Percentiles rank a stretch among this genome's conserved stretches.
phyloP scores from a whole-genome alignment of 30 jellyfish, hydroid and myxozoan genomes.

The Clytia hemisphaerica region DNA sequence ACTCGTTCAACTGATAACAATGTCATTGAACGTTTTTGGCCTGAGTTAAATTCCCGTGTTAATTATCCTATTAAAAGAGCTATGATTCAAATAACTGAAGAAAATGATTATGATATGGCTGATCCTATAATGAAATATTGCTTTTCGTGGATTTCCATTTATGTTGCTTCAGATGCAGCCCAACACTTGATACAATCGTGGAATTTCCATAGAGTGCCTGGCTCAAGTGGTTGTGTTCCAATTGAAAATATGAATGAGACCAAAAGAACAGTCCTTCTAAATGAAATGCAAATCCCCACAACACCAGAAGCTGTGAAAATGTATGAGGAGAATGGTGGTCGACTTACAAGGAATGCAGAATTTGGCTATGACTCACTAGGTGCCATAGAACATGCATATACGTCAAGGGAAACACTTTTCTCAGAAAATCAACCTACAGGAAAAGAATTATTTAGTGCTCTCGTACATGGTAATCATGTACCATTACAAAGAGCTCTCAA shows the following conservation, averaged over 20 bases:
- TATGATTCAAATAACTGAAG: not conserved
- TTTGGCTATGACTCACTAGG: conserved; percentile 4
- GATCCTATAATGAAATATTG: conserved; percentile 5
- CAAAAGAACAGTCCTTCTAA: not conserved
- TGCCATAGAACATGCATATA: not conserved
- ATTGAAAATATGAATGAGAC: conserved; percentile 9
- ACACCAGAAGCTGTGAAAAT: conserved; percentile 7
- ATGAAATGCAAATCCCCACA: not conserved
- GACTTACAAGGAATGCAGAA: not conserved
- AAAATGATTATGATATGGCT: not conserved
- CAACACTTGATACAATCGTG: not conserved
- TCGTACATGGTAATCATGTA: not conserved
- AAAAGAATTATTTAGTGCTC: not conserved
- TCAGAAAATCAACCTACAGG: conserved; percentile 4
- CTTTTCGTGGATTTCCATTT: conserved; percentile 2
- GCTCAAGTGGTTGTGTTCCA: conserved; percentile 4
- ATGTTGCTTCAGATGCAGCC: conserved; percentile 2
- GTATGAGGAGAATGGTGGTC: conserved; percentile 3
- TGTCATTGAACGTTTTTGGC: not conserved
- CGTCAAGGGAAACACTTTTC: not conserved
- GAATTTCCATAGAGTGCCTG: conserved; percentile 11
- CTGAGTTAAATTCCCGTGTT: not conserved
- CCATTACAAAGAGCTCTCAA: not conserved
- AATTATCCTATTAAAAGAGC: not conserved
- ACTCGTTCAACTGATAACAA: not conserved